Evolutionary conservation across 1,140 invertebrate genomes (phyloP).

Genomic region (Drosophila bocqueti): DNA sequence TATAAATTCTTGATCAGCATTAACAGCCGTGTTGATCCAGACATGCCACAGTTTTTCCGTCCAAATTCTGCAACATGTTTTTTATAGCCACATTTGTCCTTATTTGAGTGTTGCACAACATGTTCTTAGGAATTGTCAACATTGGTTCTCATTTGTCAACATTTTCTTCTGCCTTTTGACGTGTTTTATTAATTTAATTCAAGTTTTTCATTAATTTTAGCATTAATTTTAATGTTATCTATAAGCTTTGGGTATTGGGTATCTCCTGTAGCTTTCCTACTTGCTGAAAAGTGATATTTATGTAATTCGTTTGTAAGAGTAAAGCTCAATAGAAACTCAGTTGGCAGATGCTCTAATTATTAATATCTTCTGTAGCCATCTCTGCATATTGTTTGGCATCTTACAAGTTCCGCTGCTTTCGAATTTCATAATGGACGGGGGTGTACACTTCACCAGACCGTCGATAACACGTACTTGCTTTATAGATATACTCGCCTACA

Average conservation of each 20-base stretch:
- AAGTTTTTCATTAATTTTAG: background rate
- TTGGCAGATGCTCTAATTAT: background rate
- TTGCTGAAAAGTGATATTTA: background rate
- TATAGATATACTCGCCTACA: slow-evolving; percentile 9
- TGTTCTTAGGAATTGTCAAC: background rate
- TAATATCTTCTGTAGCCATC: background rate
- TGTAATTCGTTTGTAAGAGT: background rate
- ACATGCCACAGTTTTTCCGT: too few relatives aligned
- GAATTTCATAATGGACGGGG: slow-evolving; percentile 25
- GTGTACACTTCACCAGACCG: slow-evolving; percentile 16
- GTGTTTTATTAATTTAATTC: background rate
- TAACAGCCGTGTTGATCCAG: background rate
- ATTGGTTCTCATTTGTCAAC: background rate
- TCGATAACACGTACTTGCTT: slow-evolving; percentile 3
- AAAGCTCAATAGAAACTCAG: background rate
- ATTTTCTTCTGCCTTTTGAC: background rate
- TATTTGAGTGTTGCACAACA: background rate
- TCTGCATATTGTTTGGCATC: background rate
- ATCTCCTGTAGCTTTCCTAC: too few relatives aligned
- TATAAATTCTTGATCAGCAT: background rate
- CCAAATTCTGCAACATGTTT: background rate
- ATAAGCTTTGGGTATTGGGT: background rate
- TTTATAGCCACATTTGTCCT: background rate
- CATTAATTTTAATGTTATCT: background rate
- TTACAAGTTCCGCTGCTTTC: slow-evolving; percentile 5